Evolutionary conservation across 2,888 invertebrate species (phyloP), one percentile per base, ranked within the genome.

Genomic region (Malthinus flaveolus): DNA sequence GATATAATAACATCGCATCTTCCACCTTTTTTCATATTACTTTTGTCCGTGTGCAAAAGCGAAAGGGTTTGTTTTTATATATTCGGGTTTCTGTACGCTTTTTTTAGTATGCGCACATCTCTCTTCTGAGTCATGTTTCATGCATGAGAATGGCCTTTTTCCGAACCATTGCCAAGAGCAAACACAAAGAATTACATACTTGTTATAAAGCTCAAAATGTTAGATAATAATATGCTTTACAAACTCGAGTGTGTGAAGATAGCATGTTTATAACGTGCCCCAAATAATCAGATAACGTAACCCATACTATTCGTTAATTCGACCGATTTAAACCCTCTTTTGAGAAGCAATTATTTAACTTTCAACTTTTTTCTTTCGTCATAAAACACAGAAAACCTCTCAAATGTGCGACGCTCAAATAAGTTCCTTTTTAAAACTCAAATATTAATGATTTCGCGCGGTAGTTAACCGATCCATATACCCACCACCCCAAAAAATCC

Each of bases 141-240:
- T 62, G 59, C 52, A 62, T 62, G 62, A 60, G 62, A 56, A 56
- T 60, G 54, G 53, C 56, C 62, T 59, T 59, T 56, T 62, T 56
- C 62, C 62, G 59, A 53, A 59, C 59, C 56, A 56, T 59, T 59
- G 62, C 62, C 62, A 59, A 54, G 50, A 53, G 62, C 59, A 39
- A 60, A 60, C 50, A 59, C 52, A 59, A 62, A 62, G 61, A 61
- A 61, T 61, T 60, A 62, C 62, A 56, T 56, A 62, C 59, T 60
- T 47, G 49, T 50, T 39, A 45, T 34, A 51, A 50, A 56, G 52
- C 44, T 56, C 46, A 52, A 56, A 61, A 53, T 61, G 56, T 56
- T 56, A 49, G 56, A 56, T 61, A 61, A 61, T 61, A 61, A 61
- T 61, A 61, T 47, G 44, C 53, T 47, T 56, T 54, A 50, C 54